Evolutionary conservation across 1,140 invertebrate genomes (phyloP), one percentile per base, ranked within the genome.

Genomic region (Papilio aristodemus): DNA sequence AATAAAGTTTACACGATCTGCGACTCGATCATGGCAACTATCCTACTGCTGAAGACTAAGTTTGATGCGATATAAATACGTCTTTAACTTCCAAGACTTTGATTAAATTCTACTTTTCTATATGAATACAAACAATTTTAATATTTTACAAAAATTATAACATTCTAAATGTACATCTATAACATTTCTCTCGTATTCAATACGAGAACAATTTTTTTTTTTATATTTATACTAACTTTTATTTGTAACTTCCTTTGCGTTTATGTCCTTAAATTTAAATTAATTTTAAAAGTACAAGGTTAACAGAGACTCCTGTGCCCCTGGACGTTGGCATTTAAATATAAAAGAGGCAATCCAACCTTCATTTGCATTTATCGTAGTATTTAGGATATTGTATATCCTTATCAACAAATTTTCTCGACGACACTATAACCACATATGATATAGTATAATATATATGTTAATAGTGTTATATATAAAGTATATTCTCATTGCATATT

Each of bases 61-160:
- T 54, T 54, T 19, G 46, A 22, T 54, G 46, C 46, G 19, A 19
- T 11, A 25, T 54, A 54, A 22, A 54, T 54, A 54, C 43, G 8
- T 46, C 43, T 9, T 54, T 54, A 11, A 25, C 46, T 22, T 46
- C 19, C 43, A 46, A 46, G 43, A 46, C 43, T 19, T 17, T 10
- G 14, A 46, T 46, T 46, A 46, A 46, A 46, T 46, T 19, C 43
- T 46, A 8, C 14, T 46, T 19, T 46, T 10, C 17, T 46, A 46
- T 14, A 46, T 19, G 19, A 46, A 46, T 46, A n/a, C n/a, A n/a
- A 19, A 19, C 17, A 19, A 10, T 46, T 19, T 10, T 46, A 9
- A 46, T 19, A 46, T 2, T 19, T 19, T 46, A 13, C 41, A 10
- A 46, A 9, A 10, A 46, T 10, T 46, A 2, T 19, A 19, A 46